phyloP scores from a whole-genome alignment of 2,113 vertebrate genomes.

The Trematocara zebra region DNA sequence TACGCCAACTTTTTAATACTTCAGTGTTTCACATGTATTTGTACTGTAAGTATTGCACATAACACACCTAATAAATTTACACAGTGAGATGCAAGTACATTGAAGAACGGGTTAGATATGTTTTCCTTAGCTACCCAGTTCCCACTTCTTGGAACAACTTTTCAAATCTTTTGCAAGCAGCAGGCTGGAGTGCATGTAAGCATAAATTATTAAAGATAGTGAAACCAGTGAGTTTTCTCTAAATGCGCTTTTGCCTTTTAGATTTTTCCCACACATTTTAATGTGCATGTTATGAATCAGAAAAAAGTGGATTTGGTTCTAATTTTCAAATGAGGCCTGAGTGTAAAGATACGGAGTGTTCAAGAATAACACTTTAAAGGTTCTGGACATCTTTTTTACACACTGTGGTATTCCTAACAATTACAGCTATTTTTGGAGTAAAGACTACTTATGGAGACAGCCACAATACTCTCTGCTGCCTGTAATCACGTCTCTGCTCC shows the following conservation, averaged over 20 bases:
- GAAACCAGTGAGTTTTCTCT: conserved; percentile 1
- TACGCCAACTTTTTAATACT: background rate
- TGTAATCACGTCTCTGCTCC: conserved; percentile 4
- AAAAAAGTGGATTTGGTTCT: background rate
- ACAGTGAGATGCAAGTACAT: background rate
- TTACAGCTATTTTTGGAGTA: background rate
- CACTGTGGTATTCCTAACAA: background rate
- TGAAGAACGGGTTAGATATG: background rate
- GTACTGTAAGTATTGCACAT: background rate
- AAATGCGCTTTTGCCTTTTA: background rate
- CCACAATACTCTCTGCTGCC: background rate
- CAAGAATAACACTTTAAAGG: background rate
- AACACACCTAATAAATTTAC: background rate
- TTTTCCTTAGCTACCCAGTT: background rate
- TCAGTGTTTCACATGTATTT: background rate
- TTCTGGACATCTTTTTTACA: background rate
- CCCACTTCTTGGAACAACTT: background rate
- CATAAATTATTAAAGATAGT: conserved; percentile 19
- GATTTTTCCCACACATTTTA: background rate
- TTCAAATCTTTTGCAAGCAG: background rate
- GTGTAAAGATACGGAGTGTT: background rate
- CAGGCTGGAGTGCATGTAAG: background rate
- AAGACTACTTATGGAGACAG: background rate
- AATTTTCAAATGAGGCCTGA: background rate
- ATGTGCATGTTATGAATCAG: background rate